Base-by-base conservation (phyloP, 2,797 vertebrate species). In the Diceros bicornis region DNA sequence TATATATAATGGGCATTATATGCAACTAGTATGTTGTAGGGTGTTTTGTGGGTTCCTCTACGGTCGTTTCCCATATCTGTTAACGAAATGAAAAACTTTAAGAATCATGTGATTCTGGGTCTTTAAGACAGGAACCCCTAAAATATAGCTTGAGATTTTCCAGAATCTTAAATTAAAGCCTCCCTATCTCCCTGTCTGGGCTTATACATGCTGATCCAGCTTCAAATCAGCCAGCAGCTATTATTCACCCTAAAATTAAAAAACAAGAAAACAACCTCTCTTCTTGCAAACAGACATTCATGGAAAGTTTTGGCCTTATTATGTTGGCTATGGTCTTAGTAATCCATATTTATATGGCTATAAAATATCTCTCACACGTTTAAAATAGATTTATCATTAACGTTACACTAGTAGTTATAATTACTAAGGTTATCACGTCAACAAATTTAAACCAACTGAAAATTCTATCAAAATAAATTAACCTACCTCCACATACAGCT, bases 131-230 rank as follows among this genome's bases (percentile, higher is more conserved):
- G 57, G 50, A 97, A 69, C 59, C 29, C 59, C 50, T 96, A 85
- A 97, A 95, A 96, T 97, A 93, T 87, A 95, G 82, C 77, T 96
- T 97, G 81, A 93, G 69, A 90, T 93, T 96, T 95, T 96, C 37
- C 44, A 94, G 90, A 95, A 98, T 96, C 88, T 95, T 97, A 97
- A 98, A 96, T 97, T 96, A 97, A 97, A 92, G 34, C 88, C 25
- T 95, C 85, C 34, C 27, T 52, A 64, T 72, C 78, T 91, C 74
- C 64, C 34, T 96, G 50, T 94, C 94, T 96, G 74, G 91, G 27
- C 72, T 92, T 96, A 52, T 72, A 52, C 44, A 20, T 97, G 94
- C 74, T 89, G 77, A 97, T 84, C 71, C 68, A 97, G 74, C 94
- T 97, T 97, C 81, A 96, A 94, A 55, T 83, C 90, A 95, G 37